phyloP scores from a whole-genome alignment of 2,888 invertebrate species.

The Hirtodrosophila duncani region DNA sequence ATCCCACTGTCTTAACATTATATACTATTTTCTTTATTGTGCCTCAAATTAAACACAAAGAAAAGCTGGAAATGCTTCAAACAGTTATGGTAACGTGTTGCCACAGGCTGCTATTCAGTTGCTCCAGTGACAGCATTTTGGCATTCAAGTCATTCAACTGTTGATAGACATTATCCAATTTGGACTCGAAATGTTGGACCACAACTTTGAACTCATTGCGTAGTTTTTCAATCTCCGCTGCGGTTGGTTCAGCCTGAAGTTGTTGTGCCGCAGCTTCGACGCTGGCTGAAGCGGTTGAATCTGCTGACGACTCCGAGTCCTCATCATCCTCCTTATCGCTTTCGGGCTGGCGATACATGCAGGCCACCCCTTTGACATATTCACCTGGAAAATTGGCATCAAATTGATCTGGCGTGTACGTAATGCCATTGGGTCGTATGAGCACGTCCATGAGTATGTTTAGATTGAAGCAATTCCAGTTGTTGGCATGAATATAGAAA shows the following conservation, averaged over 20 bases:
- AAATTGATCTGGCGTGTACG: slow-evolving; percentile 49
- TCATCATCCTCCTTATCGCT: slow-evolving; percentile 12
- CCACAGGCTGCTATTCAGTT: slow-evolving; percentile 65
- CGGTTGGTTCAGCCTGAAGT: neutral
- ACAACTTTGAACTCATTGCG: slow-evolving; percentile 67
- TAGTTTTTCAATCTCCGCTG: slow-evolving; percentile 52
- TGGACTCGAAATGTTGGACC: slow-evolving; percentile 65
- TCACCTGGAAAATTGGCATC: slow-evolving; percentile 63
- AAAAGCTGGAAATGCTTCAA: slow-evolving; percentile 15
- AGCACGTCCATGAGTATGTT: slow-evolving; percentile 65
- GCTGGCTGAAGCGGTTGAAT: slow-evolving; percentile 18
- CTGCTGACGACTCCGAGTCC: neutral
- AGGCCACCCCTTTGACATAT: slow-evolving; percentile 70
- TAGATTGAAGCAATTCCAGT: slow-evolving; percentile 75
- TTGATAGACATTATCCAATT: slow-evolving; percentile 48
- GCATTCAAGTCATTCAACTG: slow-evolving; percentile 49
- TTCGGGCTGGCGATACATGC: slow-evolving; percentile 68
- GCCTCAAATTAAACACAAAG: neutral
- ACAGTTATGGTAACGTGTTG: slow-evolving; percentile 65
- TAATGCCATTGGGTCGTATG: slow-evolving; percentile 54
- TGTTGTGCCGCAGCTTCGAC: slow-evolving; percentile 10
- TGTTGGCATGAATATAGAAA: slow-evolving; percentile 71
- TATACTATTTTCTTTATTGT: slow-evolving; percentile 2
- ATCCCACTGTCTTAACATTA: neutral
- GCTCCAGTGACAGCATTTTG: slow-evolving; percentile 55